Percentiles rank a stretch among this genome's conserved stretches.
Conservation (phyloP, 2,888 invertebrate species). For the Acrobasis consociella region DNA sequence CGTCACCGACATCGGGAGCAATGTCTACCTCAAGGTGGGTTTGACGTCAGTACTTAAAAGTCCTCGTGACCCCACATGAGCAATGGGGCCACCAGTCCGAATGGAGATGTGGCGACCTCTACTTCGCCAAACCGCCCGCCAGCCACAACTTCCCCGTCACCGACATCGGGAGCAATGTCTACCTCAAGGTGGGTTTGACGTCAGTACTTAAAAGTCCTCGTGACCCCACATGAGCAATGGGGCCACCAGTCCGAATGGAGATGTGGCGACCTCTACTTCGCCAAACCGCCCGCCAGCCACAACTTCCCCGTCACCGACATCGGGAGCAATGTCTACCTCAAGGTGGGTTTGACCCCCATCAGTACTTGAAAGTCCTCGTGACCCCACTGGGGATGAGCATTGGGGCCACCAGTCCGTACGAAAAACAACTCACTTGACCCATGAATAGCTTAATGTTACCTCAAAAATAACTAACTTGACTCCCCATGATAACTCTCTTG, state of each 20-base stretch:
- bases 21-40: constrained; percentile 77
- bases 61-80: no score
- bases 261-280: no score
- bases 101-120: no score
- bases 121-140: constrained; percentile 81
- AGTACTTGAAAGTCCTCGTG: no score
- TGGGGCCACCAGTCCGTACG: no score
- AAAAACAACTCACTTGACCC: not conserved
- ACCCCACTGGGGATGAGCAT: no score
- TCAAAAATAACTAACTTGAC: no score
- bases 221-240: no score
- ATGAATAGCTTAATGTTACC: no score
- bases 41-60: constrained; percentile 74
- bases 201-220: constrained; percentile 82
- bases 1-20: constrained; percentile 85
- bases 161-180: constrained; percentile 84
- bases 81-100: no score
- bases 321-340: constrained; percentile 84
- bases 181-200: constrained; percentile 64
- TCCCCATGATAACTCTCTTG: no score
- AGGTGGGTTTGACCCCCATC: constrained; percentile 35
- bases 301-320: constrained; percentile 88
- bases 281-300: constrained; percentile 84
- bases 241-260: no score
- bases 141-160: constrained; percentile 89